phyloP scores from a whole-genome alignment of 2,113 vertebrate species.

The Lathamus discolor region DNA sequence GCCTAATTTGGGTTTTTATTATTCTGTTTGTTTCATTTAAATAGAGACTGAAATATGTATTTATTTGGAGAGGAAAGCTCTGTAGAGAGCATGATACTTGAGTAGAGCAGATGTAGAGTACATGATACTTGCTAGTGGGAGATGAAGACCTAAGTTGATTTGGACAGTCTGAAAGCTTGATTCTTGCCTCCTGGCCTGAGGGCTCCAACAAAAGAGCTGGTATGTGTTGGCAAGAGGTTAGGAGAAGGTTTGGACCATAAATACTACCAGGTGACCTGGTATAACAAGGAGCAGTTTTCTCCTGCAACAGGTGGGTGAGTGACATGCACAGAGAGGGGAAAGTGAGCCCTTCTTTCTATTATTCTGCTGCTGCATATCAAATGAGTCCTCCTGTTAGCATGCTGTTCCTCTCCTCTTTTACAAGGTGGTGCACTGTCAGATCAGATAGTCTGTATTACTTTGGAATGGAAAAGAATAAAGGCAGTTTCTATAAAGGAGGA shows the following conservation, averaged over 20 bases:
- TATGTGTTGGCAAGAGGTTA: background rate
- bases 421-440: background rate
- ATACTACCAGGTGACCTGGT: background rate
- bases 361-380: conserved; percentile 6
- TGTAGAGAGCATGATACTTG: background rate
- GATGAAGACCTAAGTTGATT: background rate
- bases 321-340: background rate
- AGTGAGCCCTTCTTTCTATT: background rate
- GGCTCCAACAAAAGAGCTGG: background rate
- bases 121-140: background rate
- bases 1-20: background rate
- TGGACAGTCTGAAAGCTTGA: background rate
- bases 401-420: conserved; percentile 1
- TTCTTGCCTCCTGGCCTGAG: background rate
- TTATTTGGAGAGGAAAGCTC: background rate
- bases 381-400: background rate
- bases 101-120: background rate
- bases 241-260: background rate
- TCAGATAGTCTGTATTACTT: conserved; percentile 43
- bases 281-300: background rate
- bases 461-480: conserved; percentile 57
- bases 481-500: background rate
- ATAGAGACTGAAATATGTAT: background rate
- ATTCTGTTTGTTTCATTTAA: background rate
- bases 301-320: conserved; percentile 33